phyloP scores from a whole-genome alignment of 2,797 vertebrate genomes.

The Molothrus ater region DNA sequence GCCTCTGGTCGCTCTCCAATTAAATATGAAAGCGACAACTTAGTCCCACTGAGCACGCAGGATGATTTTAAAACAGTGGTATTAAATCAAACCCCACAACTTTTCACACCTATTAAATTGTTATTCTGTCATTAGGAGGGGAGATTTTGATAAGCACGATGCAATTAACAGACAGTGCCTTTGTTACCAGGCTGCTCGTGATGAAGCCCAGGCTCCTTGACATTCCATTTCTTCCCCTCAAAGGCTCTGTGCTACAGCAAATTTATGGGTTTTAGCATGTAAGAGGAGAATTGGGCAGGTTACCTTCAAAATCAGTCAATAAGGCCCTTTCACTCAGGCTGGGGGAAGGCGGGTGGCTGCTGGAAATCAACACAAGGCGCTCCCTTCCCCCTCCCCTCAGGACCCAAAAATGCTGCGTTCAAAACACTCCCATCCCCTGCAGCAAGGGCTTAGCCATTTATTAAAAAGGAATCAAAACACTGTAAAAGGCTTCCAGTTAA shows the following conservation, averaged over 20 bases:
- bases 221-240: constrained; percentile 30
- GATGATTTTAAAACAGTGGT: background rate
- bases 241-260: background rate
- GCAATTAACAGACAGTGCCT: constrained; percentile 41
- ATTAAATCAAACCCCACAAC: constrained; percentile 44
- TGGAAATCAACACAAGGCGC: constrained; percentile 21
- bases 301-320: constrained; percentile 45
- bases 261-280: constrained; percentile 21
- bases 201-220: constrained; percentile 36
- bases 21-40: background rate
- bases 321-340: constrained; percentile 37
- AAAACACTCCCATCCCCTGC: constrained; percentile 65
- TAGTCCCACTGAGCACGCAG: background rate
- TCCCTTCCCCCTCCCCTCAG: constrained; percentile 54
- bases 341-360: background rate
- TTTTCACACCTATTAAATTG: constrained; percentile 37
- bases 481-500: constrained; percentile 37
- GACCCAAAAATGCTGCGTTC: constrained; percentile 31
- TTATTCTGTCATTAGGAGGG: background rate
- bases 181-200: background rate
- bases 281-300: background rate
- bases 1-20: background rate
- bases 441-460: constrained; percentile 67
- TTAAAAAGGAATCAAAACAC: constrained; percentile 59
- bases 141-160: background rate